Evolutionary conservation across 2,113 vertebrate species (phyloP), one percentile per base, ranked within the genome.

Genomic region (Megaptera novaeangliae): DNA sequence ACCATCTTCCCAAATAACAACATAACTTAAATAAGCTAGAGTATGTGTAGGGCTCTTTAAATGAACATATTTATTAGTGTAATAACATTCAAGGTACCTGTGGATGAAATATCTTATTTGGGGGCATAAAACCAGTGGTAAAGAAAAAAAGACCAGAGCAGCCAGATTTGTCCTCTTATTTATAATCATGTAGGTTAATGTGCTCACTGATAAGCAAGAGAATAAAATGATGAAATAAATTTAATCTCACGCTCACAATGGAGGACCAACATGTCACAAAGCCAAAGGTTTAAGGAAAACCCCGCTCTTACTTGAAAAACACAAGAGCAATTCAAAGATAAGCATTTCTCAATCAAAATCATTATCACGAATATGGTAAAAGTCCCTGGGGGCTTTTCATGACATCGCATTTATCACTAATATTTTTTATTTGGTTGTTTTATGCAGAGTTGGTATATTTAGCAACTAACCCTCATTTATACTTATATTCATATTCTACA

Each of bases 271-370:
- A 97, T 95, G 95, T 98, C 96, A 94, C 29, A 90, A 89, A 95
- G 31, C 9, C 36, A 91, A 55, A 78, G 57, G 64, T 84, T 97
- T 82, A 98, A 96, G 74, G 66, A 72, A 97, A 97, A 97, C 95
- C 66, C 18, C n/a, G 59, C 20, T 71, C 97, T 98, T 98, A 97
- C 90, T 95, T 98, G 93, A 95, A 98, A 98, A 98, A 97, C 29
- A 77, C 68, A 97, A 97, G 9, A 96, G 36, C 96, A 94, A 97
- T 72, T 10, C 92, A 97, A 98, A 97, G 13, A 34, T 96, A 91
- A 97, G 82, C 64, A 97, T 69, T 96, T 97, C 17, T 34, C 34
- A 39, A 68, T 89, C 83, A 89, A 90, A 92, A 34, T 72, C 36
- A 55, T 74, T 78, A 69, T 4, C 36, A 14, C 8, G 8, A 36